phyloP scores from a whole-genome alignment of 2,888 invertebrate genomes.

The Danaus chrysippus region DNA sequence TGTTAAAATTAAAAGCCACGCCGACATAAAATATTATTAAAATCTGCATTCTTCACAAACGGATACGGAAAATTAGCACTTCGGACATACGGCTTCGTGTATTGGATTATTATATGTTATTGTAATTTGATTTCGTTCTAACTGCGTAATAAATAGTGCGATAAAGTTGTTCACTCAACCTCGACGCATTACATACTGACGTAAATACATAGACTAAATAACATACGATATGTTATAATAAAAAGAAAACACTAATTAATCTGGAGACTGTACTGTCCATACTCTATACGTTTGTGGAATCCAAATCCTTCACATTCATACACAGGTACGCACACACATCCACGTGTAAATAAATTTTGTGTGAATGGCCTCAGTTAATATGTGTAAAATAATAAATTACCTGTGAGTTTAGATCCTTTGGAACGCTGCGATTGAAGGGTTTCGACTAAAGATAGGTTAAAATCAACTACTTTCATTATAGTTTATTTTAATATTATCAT shows the following conservation, averaged over 20 bases:
- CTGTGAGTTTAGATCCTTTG: no score
- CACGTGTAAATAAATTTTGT: not conserved
- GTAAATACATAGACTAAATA: no score
- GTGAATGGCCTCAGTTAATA: not conserved
- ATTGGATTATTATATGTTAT: slow-evolving; percentile 21
- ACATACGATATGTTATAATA: no score
- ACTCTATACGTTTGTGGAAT: not conserved
- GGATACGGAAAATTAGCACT: not conserved
- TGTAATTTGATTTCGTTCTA: slow-evolving; percentile 21
- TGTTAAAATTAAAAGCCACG: no score
- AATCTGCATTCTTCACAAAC: not conserved
- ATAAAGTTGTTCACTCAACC: no score
- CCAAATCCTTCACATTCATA: not conserved
- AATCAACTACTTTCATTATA: no score
- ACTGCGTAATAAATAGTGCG: not conserved
- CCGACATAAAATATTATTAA: not conserved
- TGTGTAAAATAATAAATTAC: not conserved
- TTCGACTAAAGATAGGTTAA: no score
- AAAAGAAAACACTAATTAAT: no score
- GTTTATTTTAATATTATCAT: no score
- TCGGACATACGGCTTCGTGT: slow-evolving; percentile 7
- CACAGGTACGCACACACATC: not conserved
- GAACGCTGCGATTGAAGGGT: no score
- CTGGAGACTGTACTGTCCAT: no score
- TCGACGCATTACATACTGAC: no score